Base-by-base conservation (phyloP, 2,797 vertebrate species). In the Lepilemur ruficaudatus region DNA sequence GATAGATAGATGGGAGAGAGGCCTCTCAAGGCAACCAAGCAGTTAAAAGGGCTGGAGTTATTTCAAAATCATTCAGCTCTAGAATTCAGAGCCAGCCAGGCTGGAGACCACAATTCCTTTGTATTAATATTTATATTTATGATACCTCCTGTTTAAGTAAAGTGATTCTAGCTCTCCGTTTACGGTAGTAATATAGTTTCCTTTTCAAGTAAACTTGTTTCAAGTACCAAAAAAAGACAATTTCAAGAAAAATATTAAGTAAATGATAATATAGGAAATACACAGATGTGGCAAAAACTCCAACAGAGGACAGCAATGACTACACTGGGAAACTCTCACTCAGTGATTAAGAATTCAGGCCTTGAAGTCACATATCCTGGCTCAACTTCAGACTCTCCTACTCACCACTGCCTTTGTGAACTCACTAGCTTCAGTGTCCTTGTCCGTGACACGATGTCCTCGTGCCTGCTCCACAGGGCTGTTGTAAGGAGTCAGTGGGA, bases 161-260 rank as follows among this genome's bases (percentile, higher is more conserved):
- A 20, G 23, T 50, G n/a, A 86, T 38, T 69, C 69, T 79, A n/a
- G 63, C n/a, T 50, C 35, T 90, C 89, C 46, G 4, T 22, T 59
- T 48, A 22, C 4, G 30, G 59, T 48, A 18, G 3, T 50, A 28
- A 78, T 41, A 65, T 1, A 18, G 32, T 28, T 69, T 91, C 43
- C 43, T 89, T 88, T 89, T 75, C 79, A 81, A 94, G 76, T 3
- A 63, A 73, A 81, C 46, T 28, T 61, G 43, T n/a, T 72, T 73
- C 20, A 52, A 35, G 22, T 55, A 67, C 25, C 3, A 48, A 46
- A 57, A 48, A 43, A 81, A 70, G 32, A 13, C 43, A 46, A 59
- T 22, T 85, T 85, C 38, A 13, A 87, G 83, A 93, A 85, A 81
- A 79, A 30, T 63, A 80, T 76, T 15, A 65, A 63, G 83, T 79